phyloP scores from a whole-genome alignment of 1,140 invertebrate genomes.

The Nebria ingens region DNA sequence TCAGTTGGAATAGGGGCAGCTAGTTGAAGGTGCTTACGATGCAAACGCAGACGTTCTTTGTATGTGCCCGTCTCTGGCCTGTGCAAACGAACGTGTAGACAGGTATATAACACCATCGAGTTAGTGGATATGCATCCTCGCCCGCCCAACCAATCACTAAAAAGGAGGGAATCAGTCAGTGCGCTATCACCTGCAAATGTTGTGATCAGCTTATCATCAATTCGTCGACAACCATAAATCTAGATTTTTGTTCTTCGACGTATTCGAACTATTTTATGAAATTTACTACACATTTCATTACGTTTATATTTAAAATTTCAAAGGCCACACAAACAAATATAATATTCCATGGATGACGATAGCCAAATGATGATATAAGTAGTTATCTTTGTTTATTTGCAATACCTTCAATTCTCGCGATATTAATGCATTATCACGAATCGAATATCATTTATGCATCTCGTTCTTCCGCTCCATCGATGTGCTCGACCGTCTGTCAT shows the following conservation, averaged over 20 bases:
- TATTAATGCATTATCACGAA: neutral
- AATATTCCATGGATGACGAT: too few relatives aligned
- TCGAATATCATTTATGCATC: neutral
- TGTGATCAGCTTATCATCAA: too few relatives aligned
- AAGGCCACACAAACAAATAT: too few relatives aligned
- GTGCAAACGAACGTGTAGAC: neutral
- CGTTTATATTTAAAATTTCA: too few relatives aligned
- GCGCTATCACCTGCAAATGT: neutral
- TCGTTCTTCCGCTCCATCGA: neutral
- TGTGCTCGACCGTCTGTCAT: neutral
- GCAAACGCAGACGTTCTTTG: neutral
- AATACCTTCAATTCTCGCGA: too few relatives aligned
- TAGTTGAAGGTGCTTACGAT: constrained; percentile 5
- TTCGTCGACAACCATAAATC: too few relatives aligned
- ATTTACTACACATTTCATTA: too few relatives aligned
- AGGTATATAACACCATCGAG: neutral
- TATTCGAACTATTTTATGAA: too few relatives aligned
- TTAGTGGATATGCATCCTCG: neutral
- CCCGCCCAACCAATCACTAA: neutral
- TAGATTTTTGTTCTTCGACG: too few relatives aligned
- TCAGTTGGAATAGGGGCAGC: neutral
- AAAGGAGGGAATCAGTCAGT: neutral
- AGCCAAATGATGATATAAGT: too few relatives aligned
- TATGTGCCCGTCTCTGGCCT: neutral
- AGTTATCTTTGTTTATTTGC: too few relatives aligned